Percentiles rank a stretch among this genome's conserved stretches.
These are phyloP conservation scores for Neolamprologus falcicula DNA, from an alignment of 2,113 vertebrate species.

Conservation along the genomic window DNA sequence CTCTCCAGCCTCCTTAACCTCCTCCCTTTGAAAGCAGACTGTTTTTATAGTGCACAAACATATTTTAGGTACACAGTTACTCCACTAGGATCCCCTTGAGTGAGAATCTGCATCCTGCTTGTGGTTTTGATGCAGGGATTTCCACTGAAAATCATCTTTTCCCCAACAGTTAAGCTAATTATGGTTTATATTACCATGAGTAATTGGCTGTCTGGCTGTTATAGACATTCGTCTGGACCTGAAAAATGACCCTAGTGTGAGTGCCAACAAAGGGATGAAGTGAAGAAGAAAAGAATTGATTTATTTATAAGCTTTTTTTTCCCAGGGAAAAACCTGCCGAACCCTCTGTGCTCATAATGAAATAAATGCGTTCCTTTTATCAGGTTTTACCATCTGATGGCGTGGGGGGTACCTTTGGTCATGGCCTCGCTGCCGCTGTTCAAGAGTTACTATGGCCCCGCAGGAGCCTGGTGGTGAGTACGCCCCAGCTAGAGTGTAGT, in stretches of 20 bases:
- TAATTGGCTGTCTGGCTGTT: slow-evolving; percentile 27
- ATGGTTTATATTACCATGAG: slow-evolving; percentile 35
- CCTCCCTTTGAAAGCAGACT: background rate
- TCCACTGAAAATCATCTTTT: slow-evolving; percentile 14
- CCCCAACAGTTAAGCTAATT: slow-evolving; percentile 25
- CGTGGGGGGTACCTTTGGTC: slow-evolving; percentile 72
- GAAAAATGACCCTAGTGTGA: slow-evolving; percentile 26
- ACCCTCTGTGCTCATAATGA: background rate
- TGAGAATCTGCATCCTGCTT: background rate
- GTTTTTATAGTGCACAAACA: background rate
- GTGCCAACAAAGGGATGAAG: slow-evolving; percentile 11
- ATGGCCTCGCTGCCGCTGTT: slow-evolving; percentile 67
- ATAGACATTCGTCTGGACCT: slow-evolving; percentile 27
- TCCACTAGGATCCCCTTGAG: background rate
- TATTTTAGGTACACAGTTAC: background rate
- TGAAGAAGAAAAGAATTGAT: slow-evolving; percentile 13
- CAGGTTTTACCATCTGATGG: slow-evolving; percentile 73
- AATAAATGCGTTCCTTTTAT: slow-evolving; percentile 35
- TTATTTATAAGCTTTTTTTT: background rate
- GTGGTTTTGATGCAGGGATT: background rate
- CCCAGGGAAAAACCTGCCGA: background rate
- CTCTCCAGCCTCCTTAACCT: background rate
- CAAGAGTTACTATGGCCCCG: slow-evolving; percentile 71
- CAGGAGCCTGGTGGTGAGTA: slow-evolving; percentile 71
- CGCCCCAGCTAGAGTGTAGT: background rate